Evolutionary conservation across 2,113 vertebrate genomes (phyloP), one percentile per base, ranked within the genome.

Genomic region (Cryptomyrus ogoouensis): DNA sequence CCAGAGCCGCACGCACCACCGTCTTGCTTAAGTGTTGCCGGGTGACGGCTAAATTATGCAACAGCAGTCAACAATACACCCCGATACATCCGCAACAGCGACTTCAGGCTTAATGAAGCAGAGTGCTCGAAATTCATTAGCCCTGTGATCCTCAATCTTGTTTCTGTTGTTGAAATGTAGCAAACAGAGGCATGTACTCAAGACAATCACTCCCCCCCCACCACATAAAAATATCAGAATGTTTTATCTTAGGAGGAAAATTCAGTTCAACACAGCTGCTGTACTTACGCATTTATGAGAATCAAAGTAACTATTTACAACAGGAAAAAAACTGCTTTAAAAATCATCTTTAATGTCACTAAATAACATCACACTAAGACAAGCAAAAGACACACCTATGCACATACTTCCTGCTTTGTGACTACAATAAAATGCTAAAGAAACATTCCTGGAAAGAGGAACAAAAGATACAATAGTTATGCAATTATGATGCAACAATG

Each of bases 11-110:
- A 93, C 94, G 39, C 5, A 31, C 35, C 12, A 24, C 83, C 66
- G 1, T 84, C 44, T 47, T 92, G 89, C 91, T 93, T 91, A 94
- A 91, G 92, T 85, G 94, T 95, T 95, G 93, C 95, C 93, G 91
- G 93, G 93, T 93, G 90, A 95, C 93, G 92, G 92, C 90, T 96
- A 92, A 95, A 96, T 95, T 95, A 96, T 96, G 95, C 95, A 96
- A 95, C 92, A 94, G 94, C 39, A 47, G 87, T 91, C 91, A 58
- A 93, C 92, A 93, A 92, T 93, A 90, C 91, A 89, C 89, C 89
- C 91, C 89, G 88, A 89, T 87, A 90, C 89, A 84, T 90, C 83
- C 92, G 90, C 83, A 83, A 50, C 24, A 89, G 88, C 77, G 74
- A 88, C 49, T 88, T 56, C n/a, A 35, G 89, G 89, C 89, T 88